phyloP scores from a whole-genome alignment of 2,888 invertebrate species.

The Balanococcus diminutus region DNA sequence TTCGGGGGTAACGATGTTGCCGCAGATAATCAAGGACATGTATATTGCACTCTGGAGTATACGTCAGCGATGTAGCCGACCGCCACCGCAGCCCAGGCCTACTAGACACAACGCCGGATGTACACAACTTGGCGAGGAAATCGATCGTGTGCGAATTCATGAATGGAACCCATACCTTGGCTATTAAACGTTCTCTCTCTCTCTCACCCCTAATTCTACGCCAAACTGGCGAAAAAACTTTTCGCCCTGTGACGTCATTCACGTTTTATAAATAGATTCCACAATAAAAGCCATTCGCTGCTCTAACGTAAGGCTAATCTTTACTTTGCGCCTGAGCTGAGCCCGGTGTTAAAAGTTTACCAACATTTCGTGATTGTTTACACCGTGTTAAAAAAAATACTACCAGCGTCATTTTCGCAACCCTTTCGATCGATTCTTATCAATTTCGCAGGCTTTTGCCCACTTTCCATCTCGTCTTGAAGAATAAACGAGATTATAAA shows the following conservation, averaged over 20 bases:
- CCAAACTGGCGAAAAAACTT: not conserved
- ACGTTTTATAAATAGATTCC: slow-evolving; percentile 28
- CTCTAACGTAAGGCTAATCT: not conserved
- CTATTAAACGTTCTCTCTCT: slow-evolving; percentile 16
- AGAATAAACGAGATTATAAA: not conserved
- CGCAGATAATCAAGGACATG: slow-evolving; percentile 31
- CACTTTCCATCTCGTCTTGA: not conserved
- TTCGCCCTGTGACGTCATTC: slow-evolving; percentile 22
- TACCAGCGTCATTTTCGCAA: not conserved
- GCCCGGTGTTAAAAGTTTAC: slow-evolving; percentile 18
- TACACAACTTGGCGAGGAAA: not conserved
- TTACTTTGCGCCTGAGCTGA: no score
- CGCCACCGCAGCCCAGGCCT: not conserved
- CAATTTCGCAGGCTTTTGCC: not conserved
- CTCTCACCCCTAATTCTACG: slow-evolving; percentile 22
- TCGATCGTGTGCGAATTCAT: slow-evolving; percentile 33
- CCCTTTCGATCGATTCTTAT: slow-evolving; percentile 18
- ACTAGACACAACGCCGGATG: slow-evolving; percentile 33
- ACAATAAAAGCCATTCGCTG: slow-evolving; percentile 17
- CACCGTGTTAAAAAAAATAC: not conserved
- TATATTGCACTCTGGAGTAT: slow-evolving; percentile 28
- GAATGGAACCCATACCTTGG: slow-evolving; percentile 36
- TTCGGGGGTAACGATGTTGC: slow-evolving; percentile 13
- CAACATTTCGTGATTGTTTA: slow-evolving; percentile 34
- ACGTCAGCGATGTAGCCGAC: not conserved